phyloP scores from a whole-genome alignment of 2,113 vertebrate species.

The Epinephelus fuscoguttatus region DNA sequence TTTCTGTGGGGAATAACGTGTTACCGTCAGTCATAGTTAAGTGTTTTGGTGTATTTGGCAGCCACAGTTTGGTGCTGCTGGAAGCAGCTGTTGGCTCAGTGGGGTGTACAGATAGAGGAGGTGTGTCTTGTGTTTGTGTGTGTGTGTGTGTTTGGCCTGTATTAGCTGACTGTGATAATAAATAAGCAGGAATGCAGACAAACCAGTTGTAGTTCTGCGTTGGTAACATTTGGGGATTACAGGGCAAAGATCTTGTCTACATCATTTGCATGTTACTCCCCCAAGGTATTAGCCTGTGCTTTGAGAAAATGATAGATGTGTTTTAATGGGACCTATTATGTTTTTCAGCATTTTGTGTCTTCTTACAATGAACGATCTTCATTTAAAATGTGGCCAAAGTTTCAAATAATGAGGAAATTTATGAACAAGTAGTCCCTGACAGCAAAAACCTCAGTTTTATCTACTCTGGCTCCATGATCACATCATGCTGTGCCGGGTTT shows the following conservation, averaged over 20 bases:
- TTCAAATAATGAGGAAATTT: too few relatives aligned
- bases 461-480: too few relatives aligned
- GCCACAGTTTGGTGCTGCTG: slow-evolving; percentile 60
- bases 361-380: too few relatives aligned
- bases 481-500: too few relatives aligned
- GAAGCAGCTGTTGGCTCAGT: slow-evolving; percentile 81
- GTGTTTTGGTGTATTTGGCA: slow-evolving; percentile 70
- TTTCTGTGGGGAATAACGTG: slow-evolving; percentile 40
- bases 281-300: background rate
- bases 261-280: slow-evolving; percentile 42
- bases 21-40: slow-evolving; percentile 42
- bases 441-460: too few relatives aligned
- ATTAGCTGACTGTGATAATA: slow-evolving; percentile 38
- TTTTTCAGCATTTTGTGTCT: too few relatives aligned
- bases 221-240: background rate
- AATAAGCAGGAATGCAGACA: slow-evolving; percentile 41
- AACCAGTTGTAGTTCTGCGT: background rate
- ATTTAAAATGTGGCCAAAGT: too few relatives aligned
- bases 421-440: too few relatives aligned
- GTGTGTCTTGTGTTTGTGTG: slow-evolving; percentile 52
- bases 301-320: background rate
- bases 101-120: slow-evolving; percentile 60
- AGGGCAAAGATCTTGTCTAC: slow-evolving; percentile 39
- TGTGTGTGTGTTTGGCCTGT: slow-evolving; percentile 9
- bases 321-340: too few relatives aligned